These are phyloP conservation scores for Eueremaeus valkanovi DNA, from an alignment of 2,888 invertebrate species.

Conservation along the genomic window DNA sequence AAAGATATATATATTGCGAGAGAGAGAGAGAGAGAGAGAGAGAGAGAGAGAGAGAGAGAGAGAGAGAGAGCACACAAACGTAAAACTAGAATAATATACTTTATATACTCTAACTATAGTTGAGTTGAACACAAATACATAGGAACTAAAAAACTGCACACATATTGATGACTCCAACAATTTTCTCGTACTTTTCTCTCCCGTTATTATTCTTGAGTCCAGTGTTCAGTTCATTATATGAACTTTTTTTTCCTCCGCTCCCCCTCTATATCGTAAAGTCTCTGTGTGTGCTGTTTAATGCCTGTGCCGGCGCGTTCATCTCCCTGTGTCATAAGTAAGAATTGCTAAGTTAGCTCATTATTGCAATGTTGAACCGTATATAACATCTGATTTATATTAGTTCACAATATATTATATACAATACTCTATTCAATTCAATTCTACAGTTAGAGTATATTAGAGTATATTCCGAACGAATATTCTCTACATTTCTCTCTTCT, in stretches of 20 bases:
- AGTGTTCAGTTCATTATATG: background rate
- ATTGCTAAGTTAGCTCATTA: conserved; percentile 25
- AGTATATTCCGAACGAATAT: background rate
- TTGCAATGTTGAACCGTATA: conserved; percentile 13
- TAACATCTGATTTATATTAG: conserved; percentile 26
- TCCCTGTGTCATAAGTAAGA: conserved; percentile 17
- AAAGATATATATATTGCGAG: no score
- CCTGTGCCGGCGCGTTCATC: background rate
- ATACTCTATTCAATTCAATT: no score
- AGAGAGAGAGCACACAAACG: no score
- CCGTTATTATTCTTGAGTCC: background rate
- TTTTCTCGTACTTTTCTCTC: background rate
- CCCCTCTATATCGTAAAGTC: background rate
- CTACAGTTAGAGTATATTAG: background rate
- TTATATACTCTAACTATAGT: no score
- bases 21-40: no score
- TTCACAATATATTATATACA: conserved; percentile 7
- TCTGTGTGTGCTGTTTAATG: background rate
- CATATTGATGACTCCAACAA: conserved; percentile 23
- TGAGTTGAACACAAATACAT: no score
- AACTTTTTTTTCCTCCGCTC: background rate
- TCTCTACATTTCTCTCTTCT: background rate
- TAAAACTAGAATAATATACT: no score
- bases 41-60: no score
- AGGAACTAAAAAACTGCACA: background rate